Base-by-base conservation (phyloP, 1,140 invertebrate genomes). In the Nasonia longicornis region DNA sequence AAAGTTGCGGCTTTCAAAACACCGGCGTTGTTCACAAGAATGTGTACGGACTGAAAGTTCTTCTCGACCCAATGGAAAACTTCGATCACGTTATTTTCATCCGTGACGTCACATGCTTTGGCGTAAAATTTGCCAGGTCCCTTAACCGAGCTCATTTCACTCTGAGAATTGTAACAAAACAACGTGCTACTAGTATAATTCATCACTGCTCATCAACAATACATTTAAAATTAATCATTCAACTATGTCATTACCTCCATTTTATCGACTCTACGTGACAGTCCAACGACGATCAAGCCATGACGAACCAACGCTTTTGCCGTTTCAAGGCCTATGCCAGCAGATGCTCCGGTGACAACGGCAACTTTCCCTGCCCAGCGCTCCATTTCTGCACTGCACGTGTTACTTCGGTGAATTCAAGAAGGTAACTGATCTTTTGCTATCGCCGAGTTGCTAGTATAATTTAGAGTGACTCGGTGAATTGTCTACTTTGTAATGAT, bases 111-210 rank as follows among this genome's bases (percentile, higher is more conserved):
- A 63, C 73, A 81, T 58, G 42, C 8, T 29, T 58, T 26, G 22
- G 73, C 45, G n/a, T 70, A 71, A 26, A 81, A 81, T 63, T 77
- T 81, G 22, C 73, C 73, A 10, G 66, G 31, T 20, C 80, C 72
- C n/a, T 76, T 70, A 2, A 77, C 16, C 38, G 42, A 29, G 6
- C 45, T 80, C 72, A 80, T 75, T 16, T 69, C 70, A 38, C 42
- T 69, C 79, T 74, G 6, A 38, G 38, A 73, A 48, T 26, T 74
- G 48, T 16, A 20, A 52, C 16, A 14, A 52, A 52, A 16, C 2
- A 52, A 52, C 3, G 12, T 52, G 14, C 48, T 3, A 45, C 16
- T 16, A 20, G 26, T 52, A 52, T 52, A 26, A 26, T 26, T 26
- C 26, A 26, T 26, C 26, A 26, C 26, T 26, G 26, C 26, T 26